These are phyloP conservation scores for Euleptes europaea DNA, from an alignment of 2,113 vertebrate genomes.

Conservation along the genomic window DNA sequence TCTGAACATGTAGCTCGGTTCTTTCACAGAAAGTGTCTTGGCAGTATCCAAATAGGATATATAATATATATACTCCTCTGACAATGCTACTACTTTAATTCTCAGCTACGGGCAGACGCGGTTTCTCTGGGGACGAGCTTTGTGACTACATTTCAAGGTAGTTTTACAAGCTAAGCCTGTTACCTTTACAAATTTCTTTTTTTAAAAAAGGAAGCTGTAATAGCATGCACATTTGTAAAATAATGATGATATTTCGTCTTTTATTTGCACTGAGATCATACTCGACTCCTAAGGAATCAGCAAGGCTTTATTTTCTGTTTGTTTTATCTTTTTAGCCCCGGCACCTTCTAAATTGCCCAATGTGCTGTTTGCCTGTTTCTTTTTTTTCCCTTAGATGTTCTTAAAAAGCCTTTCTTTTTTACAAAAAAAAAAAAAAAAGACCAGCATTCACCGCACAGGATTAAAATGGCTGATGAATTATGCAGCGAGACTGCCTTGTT, in stretches of 20 bases:
- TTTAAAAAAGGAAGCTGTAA: neutral
- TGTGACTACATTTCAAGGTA: neutral
- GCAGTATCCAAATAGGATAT: neutral
- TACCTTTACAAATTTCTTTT: neutral
- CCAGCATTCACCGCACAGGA: constrained; percentile 48
- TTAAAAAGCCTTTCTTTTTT: constrained; percentile 59
- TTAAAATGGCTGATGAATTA: constrained; percentile 67
- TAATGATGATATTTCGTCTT: neutral
- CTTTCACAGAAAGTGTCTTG: neutral
- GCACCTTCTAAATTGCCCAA: constrained; percentile 40
- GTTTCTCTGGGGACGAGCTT: neutral
- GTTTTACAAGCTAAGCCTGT: neutral
- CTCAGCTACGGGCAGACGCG: constrained; percentile 1
- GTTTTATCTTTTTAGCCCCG: constrained; percentile 44
- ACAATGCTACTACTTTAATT: neutral
- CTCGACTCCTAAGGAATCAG: neutral
- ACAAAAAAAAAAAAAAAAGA: constrained; percentile 37
- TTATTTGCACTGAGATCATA: constrained; percentile 1
- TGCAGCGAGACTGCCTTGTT: constrained; percentile 54
- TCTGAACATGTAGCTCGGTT: neutral
- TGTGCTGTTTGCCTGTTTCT: constrained; percentile 37
- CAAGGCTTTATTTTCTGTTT: constrained; percentile 41
- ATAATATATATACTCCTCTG: neutral
- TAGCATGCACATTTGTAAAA: neutral
- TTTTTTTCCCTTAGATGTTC: constrained; percentile 31